Evolutionary conservation across 2,888 invertebrate species (phyloP), one percentile per base, ranked within the genome.

Genomic region (Crematogaster levior): DNA sequence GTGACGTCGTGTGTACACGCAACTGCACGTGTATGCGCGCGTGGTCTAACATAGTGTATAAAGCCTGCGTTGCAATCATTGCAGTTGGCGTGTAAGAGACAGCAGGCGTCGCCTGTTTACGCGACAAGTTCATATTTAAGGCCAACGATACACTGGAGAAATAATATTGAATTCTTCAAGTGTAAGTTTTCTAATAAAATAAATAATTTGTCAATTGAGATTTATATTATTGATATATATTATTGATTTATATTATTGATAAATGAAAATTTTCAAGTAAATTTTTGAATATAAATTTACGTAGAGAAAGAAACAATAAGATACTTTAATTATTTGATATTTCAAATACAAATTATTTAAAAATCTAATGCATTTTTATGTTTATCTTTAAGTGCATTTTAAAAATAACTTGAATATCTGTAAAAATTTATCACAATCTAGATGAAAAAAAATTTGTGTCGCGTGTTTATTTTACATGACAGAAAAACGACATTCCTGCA

Each of bases 1-100:
- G 89, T 88, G 89, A 88, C 86, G 58, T 21, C 21, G 51, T 21
- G 40, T 51, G 21, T 81, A 68, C 87, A 87, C 86, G 84, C 88
- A 81, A 68, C 66, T 30, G 37, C 65, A 51, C 84, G 85, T 83
- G 85, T 84, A 82, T 86, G 58, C 46, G 37, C 61, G 74, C 74
- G 63, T 65, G 27, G 27, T 61, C 48, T 61, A 72, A 66, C 83
- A 85, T n/a, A 88, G 85, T 86, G 87, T 74, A 83, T 51, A 85
- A 65, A 80, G 53, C 27, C 46, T 27, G 43, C 24, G 18, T 53
- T 51, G 73, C 80, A 61, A 74, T 74, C 15, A 48, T 24, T 56
- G 66, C 40, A 51, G 40, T 48, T 73, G 75, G 51, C 66, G 51
- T n/a, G 65, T 77, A 80, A 82, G 75, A 60, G 37, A 82, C n/a